phyloP scores from a whole-genome alignment of 2,888 invertebrate genomes.

The Papilio gigon region DNA sequence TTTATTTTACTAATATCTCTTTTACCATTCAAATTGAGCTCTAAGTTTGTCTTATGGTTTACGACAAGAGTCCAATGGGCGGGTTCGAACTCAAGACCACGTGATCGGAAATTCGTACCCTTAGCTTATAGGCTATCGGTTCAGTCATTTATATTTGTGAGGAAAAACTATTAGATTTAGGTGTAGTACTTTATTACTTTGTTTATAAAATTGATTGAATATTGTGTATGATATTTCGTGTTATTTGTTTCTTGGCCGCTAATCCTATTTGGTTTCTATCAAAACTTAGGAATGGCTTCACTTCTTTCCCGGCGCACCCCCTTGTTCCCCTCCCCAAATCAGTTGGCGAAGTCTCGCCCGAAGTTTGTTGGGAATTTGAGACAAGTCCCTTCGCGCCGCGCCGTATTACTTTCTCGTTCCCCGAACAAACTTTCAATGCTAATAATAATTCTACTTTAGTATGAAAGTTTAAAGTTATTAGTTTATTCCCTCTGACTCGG shows the following conservation, averaged over 20 bases:
- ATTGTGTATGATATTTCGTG: slow-evolving; percentile 37
- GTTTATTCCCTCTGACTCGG: slow-evolving; percentile 75
- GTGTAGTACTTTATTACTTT: neutral
- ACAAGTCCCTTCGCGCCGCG: slow-evolving; percentile 52
- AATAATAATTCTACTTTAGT: slow-evolving; percentile 78
- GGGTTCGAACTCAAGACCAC: too few species aligned
- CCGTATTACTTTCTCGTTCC: slow-evolving; percentile 79
- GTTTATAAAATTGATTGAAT: neutral
- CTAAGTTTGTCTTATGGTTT: too few species aligned
- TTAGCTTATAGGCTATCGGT: too few species aligned
- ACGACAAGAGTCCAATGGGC: too few species aligned
- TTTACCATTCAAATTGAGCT: too few species aligned
- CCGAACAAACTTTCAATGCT: slow-evolving; percentile 68
- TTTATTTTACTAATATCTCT: too few species aligned
- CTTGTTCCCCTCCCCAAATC: slow-evolving; percentile 76
- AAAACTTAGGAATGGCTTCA: slow-evolving; percentile 73
- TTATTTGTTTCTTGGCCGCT: slow-evolving; percentile 74
- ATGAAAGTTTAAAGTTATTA: slow-evolving; percentile 81
- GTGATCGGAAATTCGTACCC: too few species aligned
- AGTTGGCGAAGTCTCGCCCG: slow-evolving; percentile 75
- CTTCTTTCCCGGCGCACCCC: slow-evolving; percentile 47
- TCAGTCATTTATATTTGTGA: too few species aligned
- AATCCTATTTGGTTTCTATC: slow-evolving; percentile 81
- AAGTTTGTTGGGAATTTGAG: slow-evolving; percentile 71
- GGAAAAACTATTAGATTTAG: neutral